Evolutionary conservation across 1,140 invertebrate species (phyloP), one percentile per base, ranked within the genome.

Genomic region (Branchinecta lynchi): DNA sequence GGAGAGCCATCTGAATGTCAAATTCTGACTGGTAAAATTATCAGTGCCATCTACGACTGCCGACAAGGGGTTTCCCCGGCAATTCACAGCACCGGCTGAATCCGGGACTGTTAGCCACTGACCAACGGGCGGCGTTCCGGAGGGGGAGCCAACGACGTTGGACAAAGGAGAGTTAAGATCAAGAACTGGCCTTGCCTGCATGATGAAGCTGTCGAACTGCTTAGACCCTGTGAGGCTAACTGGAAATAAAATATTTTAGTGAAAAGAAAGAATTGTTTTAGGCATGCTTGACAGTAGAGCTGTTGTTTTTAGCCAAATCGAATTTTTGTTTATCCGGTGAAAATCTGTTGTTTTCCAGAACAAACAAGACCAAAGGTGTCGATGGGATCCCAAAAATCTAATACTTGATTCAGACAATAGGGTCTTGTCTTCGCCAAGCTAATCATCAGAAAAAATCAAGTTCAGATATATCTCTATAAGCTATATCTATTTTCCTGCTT

Each of bases 181-280:
- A 67, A 67, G 21, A 32, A 69, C 43, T 9, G 69, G 20, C 43
- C 60, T 43, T 20, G 71, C 71, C 51, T 71, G 67, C 17, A 71
- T 69, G n/a, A 71, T n/a, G 68, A 71, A 71, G 9, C 68, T 68
- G 32, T 71, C 71, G 68, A 71, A 71, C 66, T 65, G 69, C 44
- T 71, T 65, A 2, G 67, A 68, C 43, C 71, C 71, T 43, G 65
- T 65, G 17, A 71, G 9, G 20, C 65, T 66, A 68, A 71, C 71
- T 71, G 51, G 21, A 66, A 65, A 15, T 17, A 15, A 43, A 45
- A 66, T 8, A 17, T 15, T 15, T 32, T 32, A 32, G 32, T 32
- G 32, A 32, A 32, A 32, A 32, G 32, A 5, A 32, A 32, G 32
- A 5, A 3, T 32, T 32, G 32, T 32, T 32, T 5, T 32, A 32